Conservation (phyloP, 2,797 vertebrate species). For the Cephalopachus bancanus region DNA sequence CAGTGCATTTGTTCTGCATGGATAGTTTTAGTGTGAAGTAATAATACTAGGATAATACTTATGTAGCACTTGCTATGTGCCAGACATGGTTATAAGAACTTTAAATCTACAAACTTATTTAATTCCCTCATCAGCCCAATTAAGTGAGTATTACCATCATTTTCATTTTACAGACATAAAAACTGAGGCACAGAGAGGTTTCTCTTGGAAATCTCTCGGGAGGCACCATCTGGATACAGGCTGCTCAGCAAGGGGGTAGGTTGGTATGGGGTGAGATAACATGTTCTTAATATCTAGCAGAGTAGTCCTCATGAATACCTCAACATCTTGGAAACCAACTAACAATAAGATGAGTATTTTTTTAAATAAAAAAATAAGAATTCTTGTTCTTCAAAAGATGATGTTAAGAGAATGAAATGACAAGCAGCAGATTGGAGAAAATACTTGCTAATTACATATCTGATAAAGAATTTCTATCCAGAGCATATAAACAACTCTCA, state of each 20-base stretch:
- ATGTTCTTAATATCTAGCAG: not conserved
- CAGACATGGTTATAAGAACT: not conserved
- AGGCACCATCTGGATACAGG: not conserved
- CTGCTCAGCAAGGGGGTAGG: not conserved
- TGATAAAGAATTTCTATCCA: not conserved
- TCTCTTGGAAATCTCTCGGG: not conserved
- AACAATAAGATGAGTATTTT: not conserved
- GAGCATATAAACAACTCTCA: not conserved
- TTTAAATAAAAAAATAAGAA: conserved; percentile 29
- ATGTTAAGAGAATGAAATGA: not conserved
- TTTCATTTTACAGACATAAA: not conserved
- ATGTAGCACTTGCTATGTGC: not conserved
- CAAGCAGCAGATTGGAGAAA: not conserved
- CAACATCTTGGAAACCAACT: not conserved
- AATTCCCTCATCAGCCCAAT: not conserved
- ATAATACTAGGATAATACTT: not conserved
- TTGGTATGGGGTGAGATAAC: not conserved
- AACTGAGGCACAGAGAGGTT: not conserved
- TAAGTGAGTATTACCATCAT: not conserved
- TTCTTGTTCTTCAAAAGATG: not conserved
- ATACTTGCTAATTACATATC: not conserved
- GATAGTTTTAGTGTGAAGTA: not conserved
- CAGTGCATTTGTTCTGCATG: not conserved
- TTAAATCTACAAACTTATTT: not conserved
- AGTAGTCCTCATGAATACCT: not conserved